Base-by-base conservation (phyloP, 1,140 invertebrate species). In the Diorhabda sublineata region DNA sequence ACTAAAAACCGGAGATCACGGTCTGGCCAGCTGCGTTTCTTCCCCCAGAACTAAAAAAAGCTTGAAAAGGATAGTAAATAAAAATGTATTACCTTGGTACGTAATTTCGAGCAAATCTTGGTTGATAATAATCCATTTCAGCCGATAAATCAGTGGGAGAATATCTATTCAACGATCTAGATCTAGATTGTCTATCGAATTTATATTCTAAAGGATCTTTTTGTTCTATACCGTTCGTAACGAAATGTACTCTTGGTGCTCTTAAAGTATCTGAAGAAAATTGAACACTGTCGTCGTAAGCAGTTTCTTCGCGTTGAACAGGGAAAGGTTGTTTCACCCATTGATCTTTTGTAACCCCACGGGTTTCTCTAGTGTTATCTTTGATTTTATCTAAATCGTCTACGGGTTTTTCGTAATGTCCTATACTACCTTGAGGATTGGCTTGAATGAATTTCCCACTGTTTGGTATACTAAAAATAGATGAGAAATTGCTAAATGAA, bases 311-410 rank as follows among this genome's bases (percentile, higher is more conserved):
- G 6, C 58, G n/a, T 60, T 42, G n/a, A 42, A 60, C 58, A 9
- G 58, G 58, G 11, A n/a, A 60, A 60, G 58, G 26, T 3, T 60
- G 58, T 60, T 60, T 60, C 6, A 60, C 58, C 58, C 58, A 60
- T 60, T 60, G 58, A n/a, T 60, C 58, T 60, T 42, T 11, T n/a
- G 58, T 60, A 2, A 11, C 42, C 6, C 58, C 58, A 42, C 58
- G 58, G 26, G 58, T 60, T 42, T 60, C 58, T 3, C 58, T 11
- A 6, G 58, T 26, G 11, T n/a, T 42, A 11, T 60, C 11, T 6
- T 60, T 60, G 5, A 2, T 11, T 7, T 60, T 60, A 2, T 7
- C 6, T n/a, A 11, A 42, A 7, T 11, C 42, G 8, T 2, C 58
- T 6, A 11, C 58, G n/a, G n/a, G 47, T 6, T 8, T 52, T 52